These are phyloP conservation scores for Leptinotarsa tumamoca DNA, from an alignment of 2,888 invertebrate species.

Conservation along the genomic window DNA sequence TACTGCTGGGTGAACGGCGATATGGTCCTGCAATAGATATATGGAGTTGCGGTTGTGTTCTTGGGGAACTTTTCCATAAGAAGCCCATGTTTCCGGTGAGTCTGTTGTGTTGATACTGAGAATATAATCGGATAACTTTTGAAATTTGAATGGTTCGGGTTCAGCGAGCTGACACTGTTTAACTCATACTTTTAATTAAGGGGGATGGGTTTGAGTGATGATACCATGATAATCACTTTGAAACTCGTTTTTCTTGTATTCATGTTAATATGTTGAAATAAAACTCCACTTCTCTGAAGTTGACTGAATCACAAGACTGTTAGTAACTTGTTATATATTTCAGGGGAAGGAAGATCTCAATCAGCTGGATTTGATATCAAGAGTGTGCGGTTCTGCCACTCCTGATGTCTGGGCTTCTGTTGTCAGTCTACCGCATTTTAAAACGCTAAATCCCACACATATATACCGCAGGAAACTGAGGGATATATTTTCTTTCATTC, in stretches of 20 bases:
- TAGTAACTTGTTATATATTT: constrained; percentile 31
- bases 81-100: constrained; percentile 94
- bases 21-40: constrained; percentile 99
- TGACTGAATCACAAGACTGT: too few relatives aligned
- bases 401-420: constrained; percentile 98
- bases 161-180: too few relatives aligned
- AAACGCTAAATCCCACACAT: constrained; percentile 90
- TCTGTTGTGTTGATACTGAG: background rate
- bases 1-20: constrained; percentile 94
- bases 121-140: too few relatives aligned
- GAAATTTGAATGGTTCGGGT: too few relatives aligned
- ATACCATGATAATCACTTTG: too few relatives aligned
- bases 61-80: constrained; percentile 96
- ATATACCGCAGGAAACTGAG: constrained; percentile 88
- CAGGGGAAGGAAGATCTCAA: constrained; percentile 85
- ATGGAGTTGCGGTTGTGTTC: constrained; percentile 99
- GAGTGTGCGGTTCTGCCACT: constrained; percentile 94
- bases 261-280: too few relatives aligned
- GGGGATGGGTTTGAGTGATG: too few relatives aligned
- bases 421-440: constrained; percentile 91
- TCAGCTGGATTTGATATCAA: constrained; percentile 94
- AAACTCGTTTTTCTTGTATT: too few relatives aligned
- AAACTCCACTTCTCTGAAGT: too few relatives aligned
- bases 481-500: constrained; percentile 95
- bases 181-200: too few relatives aligned